Percentiles rank a stretch among this genome's conserved stretches.
Evolutionary conservation across 1,140 invertebrate species (phyloP).

Genomic region (Papilio dardanus): DNA sequence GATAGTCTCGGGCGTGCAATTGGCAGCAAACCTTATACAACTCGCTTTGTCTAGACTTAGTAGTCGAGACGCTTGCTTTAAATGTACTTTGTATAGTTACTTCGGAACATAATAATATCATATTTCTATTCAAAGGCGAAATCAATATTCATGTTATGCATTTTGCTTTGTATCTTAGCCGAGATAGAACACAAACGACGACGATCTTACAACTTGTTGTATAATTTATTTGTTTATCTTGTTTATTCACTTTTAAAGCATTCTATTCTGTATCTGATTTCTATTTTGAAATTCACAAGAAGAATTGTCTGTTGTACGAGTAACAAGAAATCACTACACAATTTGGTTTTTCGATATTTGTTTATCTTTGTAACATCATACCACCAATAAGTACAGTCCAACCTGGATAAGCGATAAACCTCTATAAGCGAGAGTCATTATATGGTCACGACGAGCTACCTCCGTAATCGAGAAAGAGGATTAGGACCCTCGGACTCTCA

Average conservation of each 20-base stretch:
- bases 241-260: conserved; percentile 9
- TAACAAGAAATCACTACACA: background rate
- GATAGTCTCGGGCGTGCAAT: conserved; percentile 63
- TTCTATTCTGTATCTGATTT: conserved; percentile 8
- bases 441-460: too few relatives aligned
- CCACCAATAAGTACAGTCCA: too few relatives aligned
- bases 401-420: too few relatives aligned
- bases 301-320: background rate
- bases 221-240: conserved; percentile 21
- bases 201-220: conserved; percentile 4
- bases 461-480: too few relatives aligned
- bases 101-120: conserved; percentile 50
- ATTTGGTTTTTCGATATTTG: too few relatives aligned
- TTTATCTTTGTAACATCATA: background rate
- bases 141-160: conserved; percentile 50
- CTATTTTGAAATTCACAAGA: background rate
- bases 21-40: conserved; percentile 64
- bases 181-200: conserved; percentile 27
- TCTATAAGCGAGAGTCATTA: too few relatives aligned
- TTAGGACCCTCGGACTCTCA: too few relatives aligned
- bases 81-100: conserved; percentile 48
- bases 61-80: conserved; percentile 59
- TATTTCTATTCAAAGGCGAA: conserved; percentile 49
- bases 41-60: conserved; percentile 69
- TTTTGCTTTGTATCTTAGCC: conserved; percentile 32